Base-by-base conservation (phyloP, 2,797 vertebrate species). In the Yasuhikotakia modesta region DNA sequence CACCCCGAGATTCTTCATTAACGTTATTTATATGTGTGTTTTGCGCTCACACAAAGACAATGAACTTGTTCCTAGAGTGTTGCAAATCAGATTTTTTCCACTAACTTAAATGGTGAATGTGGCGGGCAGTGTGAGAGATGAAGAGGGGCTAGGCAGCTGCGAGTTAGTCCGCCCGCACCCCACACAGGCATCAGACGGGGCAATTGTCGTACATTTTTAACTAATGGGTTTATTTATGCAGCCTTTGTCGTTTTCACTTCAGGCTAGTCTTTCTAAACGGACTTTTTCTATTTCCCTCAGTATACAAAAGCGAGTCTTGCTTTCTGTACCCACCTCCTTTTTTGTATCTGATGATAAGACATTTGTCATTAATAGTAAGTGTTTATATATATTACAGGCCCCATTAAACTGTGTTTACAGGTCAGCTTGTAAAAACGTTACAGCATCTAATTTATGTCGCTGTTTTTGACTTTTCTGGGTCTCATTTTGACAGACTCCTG, bases 61-160 rank as follows among this genome's bases (percentile, higher is more conserved):
- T 94, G 93, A 94, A 93, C 91, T 91, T 92, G 91, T 94, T 92
- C 93, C 91, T 90, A 92, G 93, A 93, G 94, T 96, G 95, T 96
- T 96, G 89, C 95, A 92, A 96, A 96, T 96, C 94, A 94, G 89
- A 94, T 93, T 93, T 91, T 88, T 91, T 93, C 92, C 92, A 93
- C 93, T 93, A 92, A 90, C 93, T 94, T 87, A 86, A 84, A 82
- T 82, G 11, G 92, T 93, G 91, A 88, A 90, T 83, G 88, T 86
- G 86, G 82, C 82, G 88, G 87, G 82, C 90, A 92, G 83, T 55
- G 78, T 76, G 78, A 63, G 83, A 77, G 90, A 86, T 70, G 89
- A 82, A 75, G 84, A 73, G 86, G 87, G 88, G 78, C 87, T 79
- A 85, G 86, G 90, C 92, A 92, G 92, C 92, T 91, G 90, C 73